A percentile compares a stretch with the other conserved stretches of the same genome.
These are phyloP conservation scores for Piaya cayana DNA, from an alignment of 2,113 vertebrate species.

Conservation along the genomic window DNA sequence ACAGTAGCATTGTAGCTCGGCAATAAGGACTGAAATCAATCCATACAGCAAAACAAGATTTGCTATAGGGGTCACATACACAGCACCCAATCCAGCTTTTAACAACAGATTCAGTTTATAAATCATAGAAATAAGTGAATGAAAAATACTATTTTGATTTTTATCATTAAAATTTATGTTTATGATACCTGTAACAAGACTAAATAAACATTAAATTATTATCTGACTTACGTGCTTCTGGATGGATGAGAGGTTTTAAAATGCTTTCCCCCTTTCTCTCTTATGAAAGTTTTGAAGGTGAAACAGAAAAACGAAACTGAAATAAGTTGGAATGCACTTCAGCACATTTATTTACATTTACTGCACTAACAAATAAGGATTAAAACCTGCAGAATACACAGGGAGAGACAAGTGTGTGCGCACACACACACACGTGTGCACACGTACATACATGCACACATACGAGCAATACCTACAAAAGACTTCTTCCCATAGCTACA, in stretches of 20 bases:
- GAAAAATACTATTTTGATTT: slow-evolving; percentile 27
- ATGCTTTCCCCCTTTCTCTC: background rate
- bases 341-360: slow-evolving; percentile 8
- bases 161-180: slow-evolving; percentile 35
- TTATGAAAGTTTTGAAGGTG: slow-evolving; percentile 39
- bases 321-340: slow-evolving; percentile 18
- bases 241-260: background rate
- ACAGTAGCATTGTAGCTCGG: background rate
- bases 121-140: slow-evolving; percentile 39
- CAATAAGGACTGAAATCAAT: slow-evolving; percentile 5
- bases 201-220: slow-evolving; percentile 29
- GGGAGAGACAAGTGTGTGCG: background rate
- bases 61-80: slow-evolving; percentile 23
- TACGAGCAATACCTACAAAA: slow-evolving; percentile 57
- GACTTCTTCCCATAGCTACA: slow-evolving; percentile 87
- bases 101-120: slow-evolving; percentile 23
- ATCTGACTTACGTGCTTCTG: background rate
- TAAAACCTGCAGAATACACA: slow-evolving; percentile 19
- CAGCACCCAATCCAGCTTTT: slow-evolving; percentile 27
- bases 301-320: slow-evolving; percentile 28
- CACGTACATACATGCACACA: background rate
- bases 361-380: slow-evolving; percentile 26
- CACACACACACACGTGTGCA: background rate
- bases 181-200: slow-evolving; percentile 11
- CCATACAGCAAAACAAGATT: slow-evolving; percentile 1